phyloP scores from a whole-genome alignment of 2,113 vertebrate species.

The Oreochromis spilurus region DNA sequence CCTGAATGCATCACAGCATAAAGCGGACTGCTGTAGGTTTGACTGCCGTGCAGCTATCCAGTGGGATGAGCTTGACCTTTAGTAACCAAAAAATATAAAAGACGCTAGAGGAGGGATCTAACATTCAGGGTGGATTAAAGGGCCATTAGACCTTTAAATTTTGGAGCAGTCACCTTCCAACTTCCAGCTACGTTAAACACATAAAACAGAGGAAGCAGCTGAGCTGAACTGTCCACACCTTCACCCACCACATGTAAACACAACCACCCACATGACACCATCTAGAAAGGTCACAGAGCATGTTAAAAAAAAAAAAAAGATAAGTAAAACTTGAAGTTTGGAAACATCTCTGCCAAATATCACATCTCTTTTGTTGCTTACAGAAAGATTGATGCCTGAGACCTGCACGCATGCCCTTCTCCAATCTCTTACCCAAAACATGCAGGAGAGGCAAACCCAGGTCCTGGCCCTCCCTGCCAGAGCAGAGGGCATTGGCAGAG shows the following conservation, averaged over 20 bases:
- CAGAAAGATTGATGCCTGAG: not conserved
- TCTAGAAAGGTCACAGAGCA: not conserved
- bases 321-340: not conserved
- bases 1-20: not conserved
- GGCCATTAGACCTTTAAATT: not conserved
- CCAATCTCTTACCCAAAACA: conserved; percentile 80
- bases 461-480: conserved; percentile 71
- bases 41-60: not conserved
- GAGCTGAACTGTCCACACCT: not conserved
- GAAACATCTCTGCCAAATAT: not conserved
- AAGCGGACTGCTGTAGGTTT: not conserved
- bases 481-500: conserved; percentile 62
- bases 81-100: not conserved
- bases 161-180: not conserved
- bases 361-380: not conserved
- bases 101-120: not conserved
- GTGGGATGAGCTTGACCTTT: not conserved
- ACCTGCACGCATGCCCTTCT: not conserved
- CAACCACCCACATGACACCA: not conserved
- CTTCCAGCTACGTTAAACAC: not conserved
- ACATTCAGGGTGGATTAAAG: not conserved
- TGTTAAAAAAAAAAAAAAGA: not conserved
- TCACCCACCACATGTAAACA: not conserved
- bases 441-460: conserved; percentile 86
- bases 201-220: not conserved